Base-by-base conservation (phyloP, 2,113 vertebrate species). In the Capricornis sumatraensis region DNA sequence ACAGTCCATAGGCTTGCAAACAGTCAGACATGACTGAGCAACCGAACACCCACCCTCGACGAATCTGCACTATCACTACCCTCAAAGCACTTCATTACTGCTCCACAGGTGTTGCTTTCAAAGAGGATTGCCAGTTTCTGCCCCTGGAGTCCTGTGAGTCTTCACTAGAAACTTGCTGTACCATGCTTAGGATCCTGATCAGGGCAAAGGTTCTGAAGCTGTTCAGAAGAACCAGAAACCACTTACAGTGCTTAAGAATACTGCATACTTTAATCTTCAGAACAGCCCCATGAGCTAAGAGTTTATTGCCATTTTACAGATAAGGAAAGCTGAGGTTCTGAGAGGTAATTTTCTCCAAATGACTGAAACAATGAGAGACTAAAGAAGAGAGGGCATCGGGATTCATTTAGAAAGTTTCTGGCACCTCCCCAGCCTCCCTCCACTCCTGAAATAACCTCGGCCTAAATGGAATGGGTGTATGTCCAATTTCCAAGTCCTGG, bases 221-320 rank as follows among this genome's bases (percentile, higher is more conserved):
- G 3, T 71, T 58, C 78, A 57, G 21, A 95, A 71, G 57, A 82
- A 91, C 28, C 25, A 50, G 89, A 96, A 71, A 91, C 43, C 36
- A 36, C 7, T 16, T 4, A 60, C 43, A 67, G 53, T 36, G 50
- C 7, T 47, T 33, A 58, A 33, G 52, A 92, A 79, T 21, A 57
- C 14, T 21, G 25, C 12, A 30, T 11, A 7, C 7, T 58, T 83
- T 86, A 6, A 57, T 89, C 88, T 88, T 79, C 28, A 15, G 81
- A 60, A 60, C 47, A 71, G 36, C 3, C 21, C 13, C 21, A 15
- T 21, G n/a, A 55, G 11, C 25, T 64, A 55, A 50, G 36, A 40
- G 43, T 79, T 81, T 74, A 81, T 85, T 87, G 58, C 78, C n/a
- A 94, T 58, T 96, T 91, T 53, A 28, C 12, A 95, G n/a, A 89